Percentiles rank a stretch among this genome's conserved stretches.
phyloP scores from a whole-genome alignment of 2,797 vertebrate species.

The Cyclopterus lumpus region DNA sequence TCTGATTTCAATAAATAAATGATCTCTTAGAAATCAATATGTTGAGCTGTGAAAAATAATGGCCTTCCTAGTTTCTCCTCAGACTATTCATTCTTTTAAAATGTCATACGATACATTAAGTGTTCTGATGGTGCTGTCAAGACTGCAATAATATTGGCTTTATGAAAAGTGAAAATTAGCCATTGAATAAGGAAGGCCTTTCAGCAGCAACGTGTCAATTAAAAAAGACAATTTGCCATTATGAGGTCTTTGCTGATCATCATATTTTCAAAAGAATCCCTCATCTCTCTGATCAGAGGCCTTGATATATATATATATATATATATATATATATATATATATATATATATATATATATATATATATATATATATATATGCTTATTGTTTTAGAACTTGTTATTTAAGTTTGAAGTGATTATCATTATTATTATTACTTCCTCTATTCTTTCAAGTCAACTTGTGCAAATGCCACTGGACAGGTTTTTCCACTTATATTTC shows the following conservation, averaged over 20 bases:
- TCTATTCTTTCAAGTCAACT: background rate
- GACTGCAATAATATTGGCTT: slow-evolving; percentile 23
- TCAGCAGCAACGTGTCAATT: slow-evolving; percentile 45
- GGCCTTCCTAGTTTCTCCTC: slow-evolving; percentile 7
- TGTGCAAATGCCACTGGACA: background rate
- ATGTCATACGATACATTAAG: slow-evolving; percentile 42
- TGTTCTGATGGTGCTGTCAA: slow-evolving; percentile 43
- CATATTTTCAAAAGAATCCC: slow-evolving; percentile 36
- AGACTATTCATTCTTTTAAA: slow-evolving; percentile 40
- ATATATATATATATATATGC: too few species aligned
- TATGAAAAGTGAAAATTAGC: slow-evolving; percentile 28
- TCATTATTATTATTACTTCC: background rate
- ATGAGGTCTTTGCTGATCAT: slow-evolving; percentile 26
- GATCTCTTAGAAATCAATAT: slow-evolving; percentile 5
- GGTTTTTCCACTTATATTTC: background rate
- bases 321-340: too few species aligned
- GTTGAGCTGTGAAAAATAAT: slow-evolving; percentile 13
- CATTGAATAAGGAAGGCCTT: slow-evolving; percentile 45
- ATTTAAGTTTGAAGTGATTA: background rate
- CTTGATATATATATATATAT: background rate
- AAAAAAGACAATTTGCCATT: slow-evolving; percentile 45
- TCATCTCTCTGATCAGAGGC: slow-evolving; percentile 14
- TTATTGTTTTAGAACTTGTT: background rate
- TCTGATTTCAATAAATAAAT: background rate
- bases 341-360: too few species aligned